Percentiles rank a stretch among this genome's conserved stretches.
Evolutionary conservation across 2,888 invertebrate species (phyloP).

Genomic region (Zygaena filipendulae): DNA sequence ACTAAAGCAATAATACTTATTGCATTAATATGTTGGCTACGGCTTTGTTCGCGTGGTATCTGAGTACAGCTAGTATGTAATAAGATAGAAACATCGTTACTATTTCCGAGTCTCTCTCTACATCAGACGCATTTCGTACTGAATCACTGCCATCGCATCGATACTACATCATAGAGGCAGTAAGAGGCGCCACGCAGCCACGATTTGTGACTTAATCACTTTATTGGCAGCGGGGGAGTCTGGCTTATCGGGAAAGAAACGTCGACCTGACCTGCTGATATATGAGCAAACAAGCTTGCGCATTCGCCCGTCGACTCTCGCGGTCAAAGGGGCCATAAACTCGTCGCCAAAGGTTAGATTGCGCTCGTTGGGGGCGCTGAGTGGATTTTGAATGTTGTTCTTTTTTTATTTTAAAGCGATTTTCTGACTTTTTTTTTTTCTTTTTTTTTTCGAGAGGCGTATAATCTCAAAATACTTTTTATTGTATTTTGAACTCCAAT

Average conservation of each 20-base stretch:
- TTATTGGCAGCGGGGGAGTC: conserved; percentile 64
- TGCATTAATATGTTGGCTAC: too few relatives aligned
- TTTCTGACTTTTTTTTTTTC: conserved; percentile 7
- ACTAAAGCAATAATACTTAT: too few relatives aligned
- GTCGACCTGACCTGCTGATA: conserved; percentile 49
- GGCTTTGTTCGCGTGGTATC: too few relatives aligned
- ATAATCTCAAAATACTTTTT: too few relatives aligned
- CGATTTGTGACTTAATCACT: conserved; percentile 70
- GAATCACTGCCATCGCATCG: too few relatives aligned
- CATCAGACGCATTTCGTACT: too few relatives aligned
- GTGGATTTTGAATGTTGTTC: conserved; percentile 32
- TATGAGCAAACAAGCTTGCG: conserved; percentile 66
- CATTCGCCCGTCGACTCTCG: conserved; percentile 55
- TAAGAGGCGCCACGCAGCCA: conserved; percentile 33
- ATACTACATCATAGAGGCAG: too few relatives aligned
- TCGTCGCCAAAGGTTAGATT: conserved; percentile 52
- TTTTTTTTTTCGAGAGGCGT: too few relatives aligned
- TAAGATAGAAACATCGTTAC: too few relatives aligned
- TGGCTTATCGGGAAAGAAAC: conserved; percentile 62
- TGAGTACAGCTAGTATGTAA: too few relatives aligned
- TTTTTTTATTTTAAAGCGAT: conserved; percentile 24
- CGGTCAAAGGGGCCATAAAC: conserved; percentile 61
- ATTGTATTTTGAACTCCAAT: too few relatives aligned
- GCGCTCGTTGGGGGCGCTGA: conserved; percentile 37
- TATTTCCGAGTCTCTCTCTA: too few relatives aligned